These are phyloP conservation scores for Calephelis perditalis DNA, from an alignment of 2,888 invertebrate species.

Conservation along the genomic window DNA sequence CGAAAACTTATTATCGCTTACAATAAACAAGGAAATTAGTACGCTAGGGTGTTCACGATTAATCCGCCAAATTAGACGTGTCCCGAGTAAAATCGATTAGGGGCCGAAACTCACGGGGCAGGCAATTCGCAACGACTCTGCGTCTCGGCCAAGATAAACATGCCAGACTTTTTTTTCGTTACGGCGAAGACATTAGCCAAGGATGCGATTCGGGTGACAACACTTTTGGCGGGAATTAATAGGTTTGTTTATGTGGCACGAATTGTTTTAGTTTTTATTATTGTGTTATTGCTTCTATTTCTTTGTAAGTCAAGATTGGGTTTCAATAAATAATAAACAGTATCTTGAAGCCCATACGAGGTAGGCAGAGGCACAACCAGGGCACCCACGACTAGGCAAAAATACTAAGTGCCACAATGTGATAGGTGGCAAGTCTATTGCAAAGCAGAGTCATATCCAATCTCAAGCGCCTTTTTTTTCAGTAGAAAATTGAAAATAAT, in stretches of 20 bases:
- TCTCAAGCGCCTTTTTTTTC: too few species aligned
- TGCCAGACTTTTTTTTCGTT: constrained; percentile 68
- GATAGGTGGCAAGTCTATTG: too few species aligned
- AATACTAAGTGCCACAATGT: too few species aligned
- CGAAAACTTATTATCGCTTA: constrained; percentile 42
- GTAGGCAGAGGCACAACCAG: too few species aligned
- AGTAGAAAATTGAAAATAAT: too few species aligned
- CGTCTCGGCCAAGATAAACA: constrained; percentile 73
- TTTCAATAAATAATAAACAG: too few species aligned
- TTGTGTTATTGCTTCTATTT: too few species aligned
- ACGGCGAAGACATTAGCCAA: constrained; percentile 76
- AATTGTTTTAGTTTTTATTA: neutral
- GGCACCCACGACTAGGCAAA: too few species aligned
- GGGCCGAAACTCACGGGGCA: constrained; percentile 42
- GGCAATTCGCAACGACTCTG: constrained; percentile 61
- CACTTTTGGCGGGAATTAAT: constrained; percentile 28
- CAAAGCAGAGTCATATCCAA: too few species aligned
- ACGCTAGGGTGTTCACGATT: constrained; percentile 72
- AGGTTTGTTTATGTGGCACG: neutral
- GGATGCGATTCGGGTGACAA: constrained; percentile 58
- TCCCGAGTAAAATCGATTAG: constrained; percentile 74
- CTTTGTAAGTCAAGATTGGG: too few species aligned
- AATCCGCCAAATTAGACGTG: constrained; percentile 73
- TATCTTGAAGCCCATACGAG: too few species aligned
- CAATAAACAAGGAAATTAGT: constrained; percentile 70